phyloP scores from a whole-genome alignment of 2,888 invertebrate genomes.

The Serrognathus titanus region DNA sequence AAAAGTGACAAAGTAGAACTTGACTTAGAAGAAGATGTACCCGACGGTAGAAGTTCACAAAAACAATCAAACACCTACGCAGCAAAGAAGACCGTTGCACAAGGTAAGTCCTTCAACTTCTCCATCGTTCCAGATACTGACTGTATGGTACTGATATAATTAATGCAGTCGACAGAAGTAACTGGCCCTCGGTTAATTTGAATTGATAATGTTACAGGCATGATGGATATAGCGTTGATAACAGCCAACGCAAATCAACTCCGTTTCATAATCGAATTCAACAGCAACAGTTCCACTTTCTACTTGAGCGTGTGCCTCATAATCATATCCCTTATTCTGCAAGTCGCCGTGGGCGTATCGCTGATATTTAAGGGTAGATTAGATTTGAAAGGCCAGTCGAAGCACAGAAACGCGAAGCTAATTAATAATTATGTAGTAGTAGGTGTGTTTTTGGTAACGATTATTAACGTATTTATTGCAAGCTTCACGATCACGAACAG shows the following conservation, averaged over 20 bases:
- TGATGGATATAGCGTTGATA: slow-evolving; percentile 68
- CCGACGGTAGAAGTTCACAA: slow-evolving; percentile 4
- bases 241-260: slow-evolving; percentile 70
- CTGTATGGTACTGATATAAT: background rate
- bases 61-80: slow-evolving; percentile 48
- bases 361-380: slow-evolving; percentile 59
- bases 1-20: no score
- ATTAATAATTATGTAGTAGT: slow-evolving; percentile 62
- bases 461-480: slow-evolving; percentile 67
- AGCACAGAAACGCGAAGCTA: slow-evolving; percentile 49
- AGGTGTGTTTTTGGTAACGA: slow-evolving; percentile 63
- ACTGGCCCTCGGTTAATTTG: no score
- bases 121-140: no score
- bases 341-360: slow-evolving; percentile 60
- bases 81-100: slow-evolving; percentile 59
- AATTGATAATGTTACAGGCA: slow-evolving; percentile 47
- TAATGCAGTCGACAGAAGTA: background rate
- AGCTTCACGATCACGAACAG: slow-evolving; percentile 54
- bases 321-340: slow-evolving; percentile 57
- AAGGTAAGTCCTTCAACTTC: slow-evolving; percentile 38
- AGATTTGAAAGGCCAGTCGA: slow-evolving; percentile 53
- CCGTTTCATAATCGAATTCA: slow-evolving; percentile 61
- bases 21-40: no score
- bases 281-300: slow-evolving; percentile 56
- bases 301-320: slow-evolving; percentile 58